phyloP scores from a whole-genome alignment of 2,113 vertebrate genomes.

The Erythrolamprus reginae region DNA sequence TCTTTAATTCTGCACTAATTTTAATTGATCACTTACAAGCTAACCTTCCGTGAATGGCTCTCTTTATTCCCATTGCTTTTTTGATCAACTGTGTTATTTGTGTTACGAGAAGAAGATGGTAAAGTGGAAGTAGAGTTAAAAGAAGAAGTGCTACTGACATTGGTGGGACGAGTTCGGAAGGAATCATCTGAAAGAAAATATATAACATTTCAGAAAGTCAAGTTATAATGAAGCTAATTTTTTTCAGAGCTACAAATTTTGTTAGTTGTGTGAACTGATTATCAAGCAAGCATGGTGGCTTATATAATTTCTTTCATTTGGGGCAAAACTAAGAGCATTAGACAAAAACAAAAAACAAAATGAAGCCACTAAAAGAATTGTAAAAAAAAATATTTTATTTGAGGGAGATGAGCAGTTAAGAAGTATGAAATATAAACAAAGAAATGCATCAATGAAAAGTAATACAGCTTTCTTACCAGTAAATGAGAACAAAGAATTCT shows the following conservation, averaged over 20 bases:
- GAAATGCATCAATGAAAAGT: neutral
- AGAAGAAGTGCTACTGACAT: constrained; percentile 57
- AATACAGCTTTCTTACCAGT: constrained; percentile 63
- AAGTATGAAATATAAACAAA: neutral
- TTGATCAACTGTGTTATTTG: constrained; percentile 72
- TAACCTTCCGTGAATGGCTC: constrained; percentile 78
- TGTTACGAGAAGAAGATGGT: constrained; percentile 75
- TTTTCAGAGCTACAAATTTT: neutral
- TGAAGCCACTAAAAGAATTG: neutral
- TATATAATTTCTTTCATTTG: neutral
- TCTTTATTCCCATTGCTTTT: constrained; percentile 79
- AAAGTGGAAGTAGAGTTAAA: constrained; percentile 66
- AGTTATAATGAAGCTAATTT: neutral
- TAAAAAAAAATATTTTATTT: neutral
- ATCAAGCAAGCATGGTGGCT: neutral
- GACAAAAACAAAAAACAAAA: too few relatives aligned
- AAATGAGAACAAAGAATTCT: constrained; percentile 65
- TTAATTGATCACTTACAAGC: constrained; percentile 73
- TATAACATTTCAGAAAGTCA: constrained; percentile 1
- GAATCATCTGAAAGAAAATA: constrained; percentile 77
- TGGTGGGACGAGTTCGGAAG: constrained; percentile 70
- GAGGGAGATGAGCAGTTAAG: neutral
- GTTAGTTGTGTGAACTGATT: neutral
- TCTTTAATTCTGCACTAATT: neutral
- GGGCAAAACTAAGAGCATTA: neutral